Percentiles rank a stretch among this genome's conserved stretches.
Conservation (phyloP, 2,113 vertebrate genomes). For the Peromyscus leucopus region DNA sequence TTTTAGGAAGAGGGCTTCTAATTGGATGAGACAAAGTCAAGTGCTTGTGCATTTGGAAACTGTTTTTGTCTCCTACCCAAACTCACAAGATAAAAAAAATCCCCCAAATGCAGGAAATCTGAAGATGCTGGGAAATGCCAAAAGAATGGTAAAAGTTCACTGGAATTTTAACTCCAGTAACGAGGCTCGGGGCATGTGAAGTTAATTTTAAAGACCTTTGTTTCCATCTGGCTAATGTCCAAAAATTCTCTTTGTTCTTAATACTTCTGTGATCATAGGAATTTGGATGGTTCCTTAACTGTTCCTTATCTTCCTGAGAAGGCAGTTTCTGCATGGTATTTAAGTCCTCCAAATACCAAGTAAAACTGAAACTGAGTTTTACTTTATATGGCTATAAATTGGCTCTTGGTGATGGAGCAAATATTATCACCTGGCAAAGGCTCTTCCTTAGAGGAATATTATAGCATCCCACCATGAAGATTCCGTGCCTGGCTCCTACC, state of each 20-base stretch:
- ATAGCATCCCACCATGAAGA: neutral
- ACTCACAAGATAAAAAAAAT: conserved; percentile 58
- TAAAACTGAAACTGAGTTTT: neutral
- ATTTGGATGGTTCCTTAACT: conserved; percentile 53
- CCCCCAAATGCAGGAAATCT: conserved; percentile 67
- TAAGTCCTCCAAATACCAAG: conserved; percentile 37
- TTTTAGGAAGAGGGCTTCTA: neutral
- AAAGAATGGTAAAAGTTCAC: conserved; percentile 53
- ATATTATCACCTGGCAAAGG: neutral
- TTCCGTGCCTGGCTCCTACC: neutral
- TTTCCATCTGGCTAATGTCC: conserved; percentile 43
- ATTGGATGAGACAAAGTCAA: conserved; percentile 8
- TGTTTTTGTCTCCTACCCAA: conserved; percentile 32
- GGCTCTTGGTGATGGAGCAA: neutral
- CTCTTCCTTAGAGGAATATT: neutral
- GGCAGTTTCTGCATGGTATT: conserved; percentile 23
- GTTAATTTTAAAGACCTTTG: conserved; percentile 70
- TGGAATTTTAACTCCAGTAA: conserved; percentile 31
- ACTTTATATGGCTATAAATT: neutral
- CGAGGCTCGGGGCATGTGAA: conserved; percentile 30
- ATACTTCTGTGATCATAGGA: conserved; percentile 41
- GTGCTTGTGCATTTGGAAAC: conserved; percentile 11
- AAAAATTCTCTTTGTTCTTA: conserved; percentile 68
- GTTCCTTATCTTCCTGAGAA: conserved; percentile 63
- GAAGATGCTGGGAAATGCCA: conserved; percentile 65